A percentile compares a stretch with the other conserved stretches of the same genome.
These are phyloP conservation scores for Luffia ferchaultella DNA, from an alignment of 2,888 invertebrate genomes.

Conservation along the genomic window DNA sequence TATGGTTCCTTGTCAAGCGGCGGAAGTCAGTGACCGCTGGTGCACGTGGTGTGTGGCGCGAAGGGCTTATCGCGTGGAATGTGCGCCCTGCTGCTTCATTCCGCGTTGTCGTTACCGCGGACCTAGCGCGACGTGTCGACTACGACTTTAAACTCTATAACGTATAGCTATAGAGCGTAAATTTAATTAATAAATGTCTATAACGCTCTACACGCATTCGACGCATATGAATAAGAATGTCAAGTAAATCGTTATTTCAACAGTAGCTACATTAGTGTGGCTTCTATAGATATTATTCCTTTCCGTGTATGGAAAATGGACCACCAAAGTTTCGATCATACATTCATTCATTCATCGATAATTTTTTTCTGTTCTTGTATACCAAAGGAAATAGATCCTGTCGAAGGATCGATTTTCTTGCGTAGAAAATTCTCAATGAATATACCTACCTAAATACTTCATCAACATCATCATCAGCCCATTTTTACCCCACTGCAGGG, in stretches of 20 bases:
- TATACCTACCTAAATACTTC: no score
- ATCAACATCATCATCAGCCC: no score
- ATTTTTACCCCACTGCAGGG: no score
- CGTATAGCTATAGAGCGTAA: neutral
- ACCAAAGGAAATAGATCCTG: no score
- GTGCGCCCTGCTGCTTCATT: slow-evolving; percentile 21
- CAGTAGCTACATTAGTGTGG: neutral
- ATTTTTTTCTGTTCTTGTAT: no score
- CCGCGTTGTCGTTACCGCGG: neutral
- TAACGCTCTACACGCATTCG: neutral
- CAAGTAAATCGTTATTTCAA: neutral
- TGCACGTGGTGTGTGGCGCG: slow-evolving; percentile 13
- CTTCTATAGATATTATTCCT: no score
- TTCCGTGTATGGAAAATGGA: no score
- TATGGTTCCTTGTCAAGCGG: neutral
- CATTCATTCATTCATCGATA: no score
- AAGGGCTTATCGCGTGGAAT: slow-evolving; percentile 53
- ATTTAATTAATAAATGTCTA: neutral
- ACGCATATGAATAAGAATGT: neutral
- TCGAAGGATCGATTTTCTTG: no score
- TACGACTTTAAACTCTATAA: neutral
- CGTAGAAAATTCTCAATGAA: no score
- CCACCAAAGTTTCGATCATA: no score
- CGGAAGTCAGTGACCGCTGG: slow-evolving; percentile 3
- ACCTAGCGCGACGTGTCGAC: neutral